These are phyloP conservation scores for Pseudopleuronectes americanus DNA, from an alignment of 2,797 vertebrate genomes.

Conservation along the genomic window DNA sequence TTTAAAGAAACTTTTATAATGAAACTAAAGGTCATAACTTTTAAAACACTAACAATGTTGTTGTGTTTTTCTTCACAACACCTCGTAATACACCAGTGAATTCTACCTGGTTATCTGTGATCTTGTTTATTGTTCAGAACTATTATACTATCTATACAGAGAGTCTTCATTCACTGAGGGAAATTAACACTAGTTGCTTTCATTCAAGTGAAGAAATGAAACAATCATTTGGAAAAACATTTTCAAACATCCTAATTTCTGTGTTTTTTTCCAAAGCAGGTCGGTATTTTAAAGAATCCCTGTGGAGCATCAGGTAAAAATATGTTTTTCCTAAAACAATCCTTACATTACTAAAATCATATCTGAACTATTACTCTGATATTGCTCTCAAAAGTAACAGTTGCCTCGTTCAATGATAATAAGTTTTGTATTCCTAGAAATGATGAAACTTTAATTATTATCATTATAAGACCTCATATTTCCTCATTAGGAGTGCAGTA, in stretches of 20 bases:
- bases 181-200: slow-evolving; percentile 20
- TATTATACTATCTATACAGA: no score
- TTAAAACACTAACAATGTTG: slow-evolving; percentile 2
- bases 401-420: neutral
- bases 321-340: neutral
- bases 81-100: neutral
- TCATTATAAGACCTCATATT: no score
- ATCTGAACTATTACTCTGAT: neutral
- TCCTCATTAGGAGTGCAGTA: no score
- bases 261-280: slow-evolving; percentile 10
- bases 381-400: neutral
- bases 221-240: neutral
- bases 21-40: neutral
- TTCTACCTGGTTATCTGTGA: slow-evolving; percentile 12
- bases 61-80: slow-evolving; percentile 11
- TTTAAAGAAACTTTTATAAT: slow-evolving; percentile 27
- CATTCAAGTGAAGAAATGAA: slow-evolving; percentile 18
- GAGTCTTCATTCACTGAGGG: neutral
- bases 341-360: neutral
- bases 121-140: neutral
- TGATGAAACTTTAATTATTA: slow-evolving; percentile 27
- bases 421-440: no score
- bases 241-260: slow-evolving; percentile 5
- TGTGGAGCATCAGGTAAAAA: slow-evolving; percentile 1
- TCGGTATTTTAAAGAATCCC: slow-evolving; percentile 20